A percentile compares a stretch with the other conserved stretches of the same genome.
These are phyloP conservation scores for Calidris pygmaea DNA, from an alignment of 2,113 vertebrate species.

Conservation along the genomic window DNA sequence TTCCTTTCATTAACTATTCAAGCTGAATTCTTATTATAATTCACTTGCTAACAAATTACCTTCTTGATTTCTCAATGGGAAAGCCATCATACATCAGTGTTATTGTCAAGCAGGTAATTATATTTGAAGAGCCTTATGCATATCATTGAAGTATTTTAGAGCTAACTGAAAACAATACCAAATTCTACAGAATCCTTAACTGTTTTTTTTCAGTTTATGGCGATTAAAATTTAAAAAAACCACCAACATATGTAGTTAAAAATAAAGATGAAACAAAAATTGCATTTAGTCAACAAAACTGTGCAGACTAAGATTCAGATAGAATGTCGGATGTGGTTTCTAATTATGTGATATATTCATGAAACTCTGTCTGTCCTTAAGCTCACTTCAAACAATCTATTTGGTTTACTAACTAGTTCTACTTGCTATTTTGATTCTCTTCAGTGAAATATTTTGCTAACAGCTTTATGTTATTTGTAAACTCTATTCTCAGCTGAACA, in stretches of 20 bases:
- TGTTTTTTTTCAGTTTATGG: neutral
- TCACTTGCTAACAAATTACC: neutral
- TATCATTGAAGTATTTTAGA: neutral
- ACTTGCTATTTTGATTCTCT: neutral
- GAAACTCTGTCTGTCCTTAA: neutral
- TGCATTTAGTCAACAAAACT: neutral
- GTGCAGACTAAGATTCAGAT: neutral
- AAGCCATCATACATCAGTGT: neutral
- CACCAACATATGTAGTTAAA: neutral
- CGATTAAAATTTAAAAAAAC: rapidly evolving
- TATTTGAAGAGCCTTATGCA: neutral
- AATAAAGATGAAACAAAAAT: neutral
- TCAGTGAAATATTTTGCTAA: neutral
- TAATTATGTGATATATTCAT: neutral
- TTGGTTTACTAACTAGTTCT: neutral
- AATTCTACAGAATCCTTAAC: neutral
- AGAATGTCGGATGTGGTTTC: neutral
- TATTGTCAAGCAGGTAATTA: neutral
- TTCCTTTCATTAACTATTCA: neutral
- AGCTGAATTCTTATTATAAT: neutral
- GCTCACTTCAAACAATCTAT: neutral
- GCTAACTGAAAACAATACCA: neutral
- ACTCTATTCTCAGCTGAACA: neutral
- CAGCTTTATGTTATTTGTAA: neutral
- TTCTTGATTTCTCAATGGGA: conserved; percentile 32